Evolutionary conservation across 2,888 invertebrate species (phyloP).

Genomic region (Sminthurinus aureus): DNA sequence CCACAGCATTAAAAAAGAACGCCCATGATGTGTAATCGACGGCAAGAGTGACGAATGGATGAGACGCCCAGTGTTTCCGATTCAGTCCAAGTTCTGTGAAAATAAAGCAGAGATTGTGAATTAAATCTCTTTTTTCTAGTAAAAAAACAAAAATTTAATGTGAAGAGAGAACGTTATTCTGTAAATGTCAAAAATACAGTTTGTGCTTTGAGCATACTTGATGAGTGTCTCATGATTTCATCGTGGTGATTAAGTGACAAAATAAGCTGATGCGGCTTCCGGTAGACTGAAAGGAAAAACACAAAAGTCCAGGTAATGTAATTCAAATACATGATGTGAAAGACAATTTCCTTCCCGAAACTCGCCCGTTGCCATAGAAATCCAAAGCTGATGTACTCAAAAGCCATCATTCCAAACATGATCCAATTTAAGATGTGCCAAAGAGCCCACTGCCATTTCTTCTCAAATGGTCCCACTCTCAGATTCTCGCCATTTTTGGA

Average conservation of each 20-base stretch:
- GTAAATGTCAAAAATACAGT: no score
- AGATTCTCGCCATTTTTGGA: no score
- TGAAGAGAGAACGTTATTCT: no score
- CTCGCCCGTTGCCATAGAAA: neutral
- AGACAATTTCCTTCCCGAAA: slow-evolving; percentile 1
- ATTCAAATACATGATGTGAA: neutral
- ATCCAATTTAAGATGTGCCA: neutral
- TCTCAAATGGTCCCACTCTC: neutral
- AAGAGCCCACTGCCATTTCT: neutral
- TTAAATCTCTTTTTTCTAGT: no score
- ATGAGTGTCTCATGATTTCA: no score
- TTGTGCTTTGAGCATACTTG: neutral
- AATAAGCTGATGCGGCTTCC: neutral
- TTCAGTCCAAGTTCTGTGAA: no score
- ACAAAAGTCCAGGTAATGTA: neutral
- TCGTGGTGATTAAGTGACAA: neutral
- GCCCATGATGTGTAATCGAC: neutral
- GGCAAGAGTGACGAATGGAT: neutral
- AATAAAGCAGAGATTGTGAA: no score
- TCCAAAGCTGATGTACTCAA: neutral
- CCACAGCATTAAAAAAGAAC: neutral
- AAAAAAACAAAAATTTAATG: no score
- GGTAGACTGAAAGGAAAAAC: neutral
- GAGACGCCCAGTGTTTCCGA: no score
- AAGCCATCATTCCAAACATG: neutral